A percentile compares a stretch with the other conserved stretches of the same genome.
phyloP scores from a whole-genome alignment of 1,140 invertebrate genomes.

The Zaprionus africanus region DNA sequence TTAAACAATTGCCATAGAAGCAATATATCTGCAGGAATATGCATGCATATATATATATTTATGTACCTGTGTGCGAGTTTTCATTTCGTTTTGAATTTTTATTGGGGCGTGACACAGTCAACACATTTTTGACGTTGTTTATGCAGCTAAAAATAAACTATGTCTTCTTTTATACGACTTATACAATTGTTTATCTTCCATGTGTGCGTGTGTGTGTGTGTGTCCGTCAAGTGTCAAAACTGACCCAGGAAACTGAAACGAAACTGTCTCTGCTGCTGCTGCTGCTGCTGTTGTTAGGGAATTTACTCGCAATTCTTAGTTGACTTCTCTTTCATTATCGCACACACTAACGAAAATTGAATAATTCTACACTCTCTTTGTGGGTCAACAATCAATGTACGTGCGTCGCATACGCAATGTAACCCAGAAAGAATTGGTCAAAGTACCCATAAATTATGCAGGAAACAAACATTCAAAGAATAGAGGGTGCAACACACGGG shows the following conservation, averaged over 20 bases:
- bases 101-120: constrained; percentile 20
- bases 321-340: constrained; percentile 10
- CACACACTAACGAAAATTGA: constrained; percentile 58
- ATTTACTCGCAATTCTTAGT: not conserved
- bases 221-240: constrained; percentile 14
- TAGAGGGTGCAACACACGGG: not conserved
- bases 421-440: constrained; percentile 34
- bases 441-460: constrained; percentile 67
- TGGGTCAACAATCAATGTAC: constrained; percentile 61
- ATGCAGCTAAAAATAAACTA: constrained; percentile 52
- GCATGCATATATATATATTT: not conserved
- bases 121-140: constrained; percentile 29
- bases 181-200: constrained; percentile 35
- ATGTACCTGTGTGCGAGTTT: not conserved
- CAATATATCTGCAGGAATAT: constrained; percentile 17
- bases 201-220: constrained; percentile 7
- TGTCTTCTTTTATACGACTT: constrained; percentile 25
- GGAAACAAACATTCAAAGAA: constrained; percentile 14
- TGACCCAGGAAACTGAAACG: constrained; percentile 49
- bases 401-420: constrained; percentile 37
- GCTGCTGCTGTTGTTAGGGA: not conserved
- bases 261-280: constrained; percentile 26
- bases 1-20: constrained; percentile 52
- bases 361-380: constrained; percentile 56
- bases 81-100: constrained; percentile 5